These are phyloP conservation scores for Hiodon alosoides DNA, from an alignment of 2,113 vertebrate species.

Conservation along the genomic window DNA sequence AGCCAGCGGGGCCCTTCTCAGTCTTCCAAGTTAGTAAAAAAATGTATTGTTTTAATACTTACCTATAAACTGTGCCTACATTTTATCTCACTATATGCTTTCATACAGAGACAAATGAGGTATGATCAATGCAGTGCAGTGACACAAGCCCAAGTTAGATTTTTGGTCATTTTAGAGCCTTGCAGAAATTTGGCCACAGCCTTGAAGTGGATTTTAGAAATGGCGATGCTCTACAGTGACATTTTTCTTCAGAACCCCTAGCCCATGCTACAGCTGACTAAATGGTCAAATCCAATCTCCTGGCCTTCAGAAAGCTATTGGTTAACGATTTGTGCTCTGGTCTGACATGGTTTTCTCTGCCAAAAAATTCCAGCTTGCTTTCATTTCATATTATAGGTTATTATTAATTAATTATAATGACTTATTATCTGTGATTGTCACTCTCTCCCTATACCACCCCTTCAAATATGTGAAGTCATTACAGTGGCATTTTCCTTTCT, in stretches of 20 bases:
- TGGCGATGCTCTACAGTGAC: no score
- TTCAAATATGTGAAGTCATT: no score
- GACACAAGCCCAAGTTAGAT: no score
- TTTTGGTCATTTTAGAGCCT: no score
- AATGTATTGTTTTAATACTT: neutral
- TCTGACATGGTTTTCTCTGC: slow-evolving; percentile 6
- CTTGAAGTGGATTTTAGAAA: no score
- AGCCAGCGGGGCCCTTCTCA: neutral
- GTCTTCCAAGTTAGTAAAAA: neutral
- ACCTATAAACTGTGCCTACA: no score
- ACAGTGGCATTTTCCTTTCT: neutral
- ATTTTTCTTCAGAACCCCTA: neutral
- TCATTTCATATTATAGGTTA: slow-evolving; percentile 4
- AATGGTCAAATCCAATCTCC: slow-evolving; percentile 11
- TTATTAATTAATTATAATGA: neutral
- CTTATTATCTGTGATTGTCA: slow-evolving; percentile 14
- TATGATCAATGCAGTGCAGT: no score
- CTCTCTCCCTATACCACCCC: neutral
- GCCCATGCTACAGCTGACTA: neutral
- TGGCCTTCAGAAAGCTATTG: slow-evolving; percentile 10
- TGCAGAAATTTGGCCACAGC: no score
- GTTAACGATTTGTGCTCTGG: slow-evolving; percentile 9
- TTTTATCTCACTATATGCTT: no score
- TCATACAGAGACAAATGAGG: no score
- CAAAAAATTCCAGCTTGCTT: neutral